Percentiles rank a stretch among this genome's conserved stretches.
Conservation (phyloP, 2,797 vertebrate species). For the Avahi laniger region DNA sequence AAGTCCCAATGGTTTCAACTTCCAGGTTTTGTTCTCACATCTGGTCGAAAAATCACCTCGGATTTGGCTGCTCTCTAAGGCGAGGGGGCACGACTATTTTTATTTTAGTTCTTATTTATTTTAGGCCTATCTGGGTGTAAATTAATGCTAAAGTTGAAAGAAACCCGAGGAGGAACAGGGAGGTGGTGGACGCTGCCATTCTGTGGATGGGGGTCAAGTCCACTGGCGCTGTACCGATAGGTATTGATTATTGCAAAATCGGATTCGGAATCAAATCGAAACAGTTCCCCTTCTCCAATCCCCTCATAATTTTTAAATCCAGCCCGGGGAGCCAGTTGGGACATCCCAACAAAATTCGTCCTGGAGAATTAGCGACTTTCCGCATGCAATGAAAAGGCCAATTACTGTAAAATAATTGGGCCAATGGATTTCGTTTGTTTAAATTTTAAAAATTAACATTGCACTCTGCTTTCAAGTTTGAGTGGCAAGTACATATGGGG, state of each 20-base stretch:
- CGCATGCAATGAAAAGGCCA: neutral
- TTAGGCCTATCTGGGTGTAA: constrained; percentile 28
- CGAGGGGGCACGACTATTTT: neutral
- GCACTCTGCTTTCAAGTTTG: neutral
- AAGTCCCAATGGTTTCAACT: neutral
- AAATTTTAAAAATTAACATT: neutral
- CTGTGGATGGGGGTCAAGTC: neutral
- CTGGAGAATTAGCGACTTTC: neutral
- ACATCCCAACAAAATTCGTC: neutral
- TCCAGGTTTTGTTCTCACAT: neutral
- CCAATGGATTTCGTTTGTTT: constrained; percentile 64
- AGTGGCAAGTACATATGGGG: neutral
- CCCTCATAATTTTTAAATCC: neutral
- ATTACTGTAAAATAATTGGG: neutral
- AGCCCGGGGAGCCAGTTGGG: neutral
- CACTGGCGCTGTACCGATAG: neutral
- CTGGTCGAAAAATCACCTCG: neutral
- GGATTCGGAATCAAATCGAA: neutral
- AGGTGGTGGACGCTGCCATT: neutral
- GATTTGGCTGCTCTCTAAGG: neutral
- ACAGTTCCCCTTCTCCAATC: neutral
- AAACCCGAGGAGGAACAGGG: neutral
- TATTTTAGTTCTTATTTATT: neutral
- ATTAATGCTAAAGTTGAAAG: neutral
- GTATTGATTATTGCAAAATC: neutral